Evolutionary conservation across 2,888 invertebrate species (phyloP).

Genomic region (Trissoscelio sp.): DNA sequence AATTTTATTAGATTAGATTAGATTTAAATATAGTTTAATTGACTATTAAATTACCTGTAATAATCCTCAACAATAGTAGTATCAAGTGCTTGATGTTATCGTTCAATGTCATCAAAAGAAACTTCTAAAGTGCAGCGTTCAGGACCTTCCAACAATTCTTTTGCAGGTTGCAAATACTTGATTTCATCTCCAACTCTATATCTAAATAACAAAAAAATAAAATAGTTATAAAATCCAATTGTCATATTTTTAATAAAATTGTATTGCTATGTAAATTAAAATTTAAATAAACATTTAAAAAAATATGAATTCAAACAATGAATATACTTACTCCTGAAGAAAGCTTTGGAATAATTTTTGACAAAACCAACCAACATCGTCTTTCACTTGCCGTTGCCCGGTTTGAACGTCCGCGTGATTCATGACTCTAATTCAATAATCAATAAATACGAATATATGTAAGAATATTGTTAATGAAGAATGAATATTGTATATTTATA

Average conservation of each 20-base stretch:
- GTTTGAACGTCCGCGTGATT: conserved; percentile 92
- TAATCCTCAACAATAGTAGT: conserved; percentile 98
- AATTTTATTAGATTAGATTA: too few relatives aligned
- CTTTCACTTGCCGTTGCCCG: conserved; percentile 91
- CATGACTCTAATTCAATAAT: conserved; percentile 84
- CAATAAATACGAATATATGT: background rate
- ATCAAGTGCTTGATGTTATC: conserved; percentile 96
- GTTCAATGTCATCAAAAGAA: conserved; percentile 96
- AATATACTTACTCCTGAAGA: conserved; percentile 92
- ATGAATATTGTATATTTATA: too few relatives aligned
- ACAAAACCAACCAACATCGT: conserved; percentile 96
- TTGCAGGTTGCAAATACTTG: conserved; percentile 93
- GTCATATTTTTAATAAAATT: background rate
- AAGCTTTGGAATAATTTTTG: conserved; percentile 99
- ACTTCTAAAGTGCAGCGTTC: conserved; percentile 97
- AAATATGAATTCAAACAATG: too few relatives aligned
- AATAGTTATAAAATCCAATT: background rate
- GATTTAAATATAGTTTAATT: too few relatives aligned
- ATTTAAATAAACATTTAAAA: too few relatives aligned
- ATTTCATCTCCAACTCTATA: conserved; percentile 94
- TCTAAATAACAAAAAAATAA: conserved; percentile 68
- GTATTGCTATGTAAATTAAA: background rate
- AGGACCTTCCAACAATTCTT: conserved; percentile 92
- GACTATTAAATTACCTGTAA: too few relatives aligned
- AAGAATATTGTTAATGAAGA: too few relatives aligned